Base-by-base conservation (phyloP, 2,888 invertebrate species). In the Escarpia spicata region DNA sequence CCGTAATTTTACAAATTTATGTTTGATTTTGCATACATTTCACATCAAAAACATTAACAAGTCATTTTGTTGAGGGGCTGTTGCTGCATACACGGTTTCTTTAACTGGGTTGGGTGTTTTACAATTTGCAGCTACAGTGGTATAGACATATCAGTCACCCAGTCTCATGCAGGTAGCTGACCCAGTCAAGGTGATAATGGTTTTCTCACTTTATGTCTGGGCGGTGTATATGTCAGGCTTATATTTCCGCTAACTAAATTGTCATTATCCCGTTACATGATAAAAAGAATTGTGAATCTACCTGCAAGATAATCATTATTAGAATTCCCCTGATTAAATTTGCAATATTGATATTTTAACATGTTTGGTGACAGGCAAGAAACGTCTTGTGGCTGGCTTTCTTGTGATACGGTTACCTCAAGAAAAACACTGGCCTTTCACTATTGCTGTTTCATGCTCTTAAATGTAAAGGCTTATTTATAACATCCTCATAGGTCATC, bases 161-260 rank as follows among this genome's bases (percentile, higher is more conserved):
- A 75, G 75, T 15, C 75, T n/a, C 75, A 4, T 75, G 75, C 15
- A 52, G 12, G 15, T 75, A 4, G 75, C 6, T 75, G 75, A 75
- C 75, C 75, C 75, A 75, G 75, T 75, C 26, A 75, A 75, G 75
- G 26, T 75, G 75, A 75, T 75, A 75, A 75, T 75, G 75, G 75
- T 75, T 75, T 75, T 75, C 75, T 26, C 75, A n/a, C 75, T 75
- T 75, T 75, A 1, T 75, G 75, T 75, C 75, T 26, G 75, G 26
- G n/a, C 75, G 26, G 26, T 19, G 75, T 75, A 75, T n/a, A 75
- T 75, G 19, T 60, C 60, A 4, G 19, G 26, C 75, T 75, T 75
- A 26, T 15, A 6, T 75, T 75, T 75, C 75, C 19, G 26, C 75
- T 75, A 26, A 26, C 75, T 75, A 75, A 26, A 75, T 26, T 15